A percentile compares a stretch with the other conserved stretches of the same genome.
Evolutionary conservation across 53 echinoderm and acorn worm species (phyloP).

Genomic region (Hippasteria phrygiana): DNA sequence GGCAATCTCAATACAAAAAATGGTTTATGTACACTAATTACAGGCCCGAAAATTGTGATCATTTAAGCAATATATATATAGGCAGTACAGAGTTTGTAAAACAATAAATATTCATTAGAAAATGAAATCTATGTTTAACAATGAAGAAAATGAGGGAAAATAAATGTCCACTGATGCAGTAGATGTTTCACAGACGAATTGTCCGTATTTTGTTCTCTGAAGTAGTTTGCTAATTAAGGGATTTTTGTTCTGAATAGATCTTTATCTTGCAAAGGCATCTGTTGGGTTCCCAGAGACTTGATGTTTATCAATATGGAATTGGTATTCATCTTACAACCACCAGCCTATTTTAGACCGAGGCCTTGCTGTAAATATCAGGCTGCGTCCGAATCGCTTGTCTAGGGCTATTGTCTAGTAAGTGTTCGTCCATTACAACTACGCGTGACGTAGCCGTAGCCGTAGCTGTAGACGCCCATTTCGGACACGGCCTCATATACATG

Average conservation of each 20-base stretch:
- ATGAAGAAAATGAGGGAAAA: not conserved
- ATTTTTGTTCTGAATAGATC: not conserved
- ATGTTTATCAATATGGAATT: not conserved
- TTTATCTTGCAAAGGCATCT: not conserved
- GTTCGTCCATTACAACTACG: no score
- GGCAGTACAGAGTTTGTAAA: slow-evolving; percentile 33
- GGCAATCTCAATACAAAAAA: slow-evolving; percentile 35
- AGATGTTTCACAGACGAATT: not conserved
- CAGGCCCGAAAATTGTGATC: slow-evolving; percentile 21
- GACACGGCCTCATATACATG: no score
- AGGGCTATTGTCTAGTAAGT: no score
- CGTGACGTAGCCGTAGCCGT: no score
- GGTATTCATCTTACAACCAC: not conserved
- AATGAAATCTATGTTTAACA: not conserved
- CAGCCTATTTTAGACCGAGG: not conserved
- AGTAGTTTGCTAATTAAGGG: not conserved
- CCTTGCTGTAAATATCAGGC: not conserved
- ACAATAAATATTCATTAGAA: not conserved
- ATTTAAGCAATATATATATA: slow-evolving; percentile 59
- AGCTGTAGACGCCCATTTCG: no score
- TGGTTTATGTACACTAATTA: slow-evolving; percentile 56
- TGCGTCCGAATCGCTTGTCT: no score
- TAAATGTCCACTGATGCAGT: slow-evolving; percentile 22
- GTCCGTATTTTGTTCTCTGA: not conserved
- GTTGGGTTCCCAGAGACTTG: not conserved